These are phyloP conservation scores for Lasioglossum malachurum DNA, from an alignment of 2,888 invertebrate species.

Conservation along the genomic window DNA sequence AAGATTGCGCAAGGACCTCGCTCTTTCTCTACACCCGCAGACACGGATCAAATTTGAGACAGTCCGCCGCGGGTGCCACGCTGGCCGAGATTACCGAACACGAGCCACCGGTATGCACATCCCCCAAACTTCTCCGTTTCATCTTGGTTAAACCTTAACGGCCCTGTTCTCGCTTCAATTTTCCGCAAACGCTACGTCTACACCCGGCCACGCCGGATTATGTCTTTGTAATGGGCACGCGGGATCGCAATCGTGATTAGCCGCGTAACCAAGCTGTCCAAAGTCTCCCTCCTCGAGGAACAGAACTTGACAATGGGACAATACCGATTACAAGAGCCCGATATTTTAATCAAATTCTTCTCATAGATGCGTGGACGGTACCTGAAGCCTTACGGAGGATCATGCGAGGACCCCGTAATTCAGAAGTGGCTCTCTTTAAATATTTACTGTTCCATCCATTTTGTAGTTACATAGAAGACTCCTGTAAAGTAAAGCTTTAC, in stretches of 20 bases:
- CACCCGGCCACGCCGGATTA: not conserved
- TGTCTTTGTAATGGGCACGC: conserved; percentile 8
- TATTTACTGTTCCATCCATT: no score
- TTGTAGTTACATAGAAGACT: no score
- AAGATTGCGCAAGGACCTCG: conserved; percentile 34
- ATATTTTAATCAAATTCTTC: not conserved
- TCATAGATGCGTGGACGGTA: not conserved
- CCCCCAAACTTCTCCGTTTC: conserved; percentile 21
- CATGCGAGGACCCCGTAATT: not conserved
- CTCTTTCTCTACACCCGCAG: not conserved
- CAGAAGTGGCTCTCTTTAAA: no score
- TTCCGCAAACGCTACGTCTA: not conserved
- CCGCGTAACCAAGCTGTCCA: not conserved
- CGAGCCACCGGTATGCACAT: not conserved
- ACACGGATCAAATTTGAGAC: conserved; percentile 39
- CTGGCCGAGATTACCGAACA: conserved; percentile 6
- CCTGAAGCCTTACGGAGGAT: not conserved
- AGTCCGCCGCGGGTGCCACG: conserved; percentile 7
- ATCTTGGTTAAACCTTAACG: conserved; percentile 20
- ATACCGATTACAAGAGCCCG: not conserved
- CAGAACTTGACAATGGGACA: not conserved
- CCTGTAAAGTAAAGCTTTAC: no score
- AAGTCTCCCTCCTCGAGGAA: not conserved
- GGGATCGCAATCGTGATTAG: not conserved
- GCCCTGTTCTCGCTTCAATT: conserved; percentile 11